A percentile compares a stretch with the other conserved stretches of the same genome.
These are phyloP conservation scores for Malthinus seriepunctatus DNA, from an alignment of 2,888 invertebrate species.

Conservation along the genomic window DNA sequence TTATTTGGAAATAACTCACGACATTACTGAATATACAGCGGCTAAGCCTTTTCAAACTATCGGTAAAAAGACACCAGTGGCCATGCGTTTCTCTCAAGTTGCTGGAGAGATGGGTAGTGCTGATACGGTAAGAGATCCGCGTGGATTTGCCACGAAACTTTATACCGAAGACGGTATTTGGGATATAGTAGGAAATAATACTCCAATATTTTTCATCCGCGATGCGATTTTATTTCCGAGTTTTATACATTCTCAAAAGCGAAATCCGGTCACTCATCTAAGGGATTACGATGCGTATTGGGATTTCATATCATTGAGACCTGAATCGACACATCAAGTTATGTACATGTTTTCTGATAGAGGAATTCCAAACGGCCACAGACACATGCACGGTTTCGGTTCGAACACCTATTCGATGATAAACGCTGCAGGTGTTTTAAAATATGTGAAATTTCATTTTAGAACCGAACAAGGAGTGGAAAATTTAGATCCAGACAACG, in stretches of 20 bases:
- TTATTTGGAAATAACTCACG: conserved; percentile 86
- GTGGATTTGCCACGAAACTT: conserved; percentile 93
- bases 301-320: conserved; percentile 89
- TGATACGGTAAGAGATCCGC: conserved; percentile 86
- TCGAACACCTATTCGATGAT: conserved; percentile 92
- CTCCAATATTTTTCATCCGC: conserved; percentile 89
- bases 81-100: conserved; percentile 80
- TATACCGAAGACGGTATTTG: conserved; percentile 92
- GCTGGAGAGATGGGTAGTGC: conserved; percentile 90
- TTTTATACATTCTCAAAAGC: conserved; percentile 95
- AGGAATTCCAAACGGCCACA: conserved; percentile 89
- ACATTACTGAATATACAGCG: conserved; percentile 77
- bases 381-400: conserved; percentile 80
- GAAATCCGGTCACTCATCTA: conserved; percentile 89
- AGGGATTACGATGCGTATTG: conserved; percentile 95
- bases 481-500: conserved; percentile 71
- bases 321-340: conserved; percentile 86
- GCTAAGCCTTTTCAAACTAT: conserved; percentile 77
- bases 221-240: conserved; percentile 90
- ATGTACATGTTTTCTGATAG: conserved; percentile 88
- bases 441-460: conserved; percentile 92
- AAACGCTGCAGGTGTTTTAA: conserved; percentile 68
- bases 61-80: conserved; percentile 80
- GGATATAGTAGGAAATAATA: conserved; percentile 94
- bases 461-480: conserved; percentile 90